Evolutionary conservation across 53 echinoderm and acorn worm genomes (phyloP).

Genomic region (Antedon mediterranea): DNA sequence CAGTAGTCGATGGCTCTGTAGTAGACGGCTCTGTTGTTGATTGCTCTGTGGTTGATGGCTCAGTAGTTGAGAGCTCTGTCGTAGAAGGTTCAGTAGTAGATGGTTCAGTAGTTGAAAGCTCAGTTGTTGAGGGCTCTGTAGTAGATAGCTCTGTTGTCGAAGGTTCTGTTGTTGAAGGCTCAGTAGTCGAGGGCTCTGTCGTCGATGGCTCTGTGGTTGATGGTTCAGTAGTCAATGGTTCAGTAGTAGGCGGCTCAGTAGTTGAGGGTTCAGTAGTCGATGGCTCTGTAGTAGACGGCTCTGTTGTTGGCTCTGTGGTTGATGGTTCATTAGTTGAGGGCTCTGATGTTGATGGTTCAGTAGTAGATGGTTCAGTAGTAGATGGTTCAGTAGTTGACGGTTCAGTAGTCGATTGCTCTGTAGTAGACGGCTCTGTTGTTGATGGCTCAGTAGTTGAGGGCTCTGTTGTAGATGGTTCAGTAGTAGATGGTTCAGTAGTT

Average conservation of each 20-base stretch:
- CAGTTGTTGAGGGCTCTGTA: too few species aligned
- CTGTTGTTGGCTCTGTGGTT: not conserved
- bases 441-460: not conserved
- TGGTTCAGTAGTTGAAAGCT: too few species aligned
- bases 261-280: not conserved
- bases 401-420: not conserved
- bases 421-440: not conserved
- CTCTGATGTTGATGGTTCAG: not conserved
- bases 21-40: too few species aligned
- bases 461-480: not conserved
- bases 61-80: too few species aligned
- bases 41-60: too few species aligned
- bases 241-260: not conserved
- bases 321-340: not conserved
- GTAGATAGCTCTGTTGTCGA: not conserved
- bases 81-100: too few species aligned
- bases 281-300: not conserved
- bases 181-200: not conserved
- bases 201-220: not conserved
- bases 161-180: not conserved
- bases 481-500: not conserved
- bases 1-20: too few species aligned
- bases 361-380: not conserved
- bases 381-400: not conserved
- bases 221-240: not conserved